Conservation (phyloP, 2,888 invertebrate genomes). For the Griposia aprilina region DNA sequence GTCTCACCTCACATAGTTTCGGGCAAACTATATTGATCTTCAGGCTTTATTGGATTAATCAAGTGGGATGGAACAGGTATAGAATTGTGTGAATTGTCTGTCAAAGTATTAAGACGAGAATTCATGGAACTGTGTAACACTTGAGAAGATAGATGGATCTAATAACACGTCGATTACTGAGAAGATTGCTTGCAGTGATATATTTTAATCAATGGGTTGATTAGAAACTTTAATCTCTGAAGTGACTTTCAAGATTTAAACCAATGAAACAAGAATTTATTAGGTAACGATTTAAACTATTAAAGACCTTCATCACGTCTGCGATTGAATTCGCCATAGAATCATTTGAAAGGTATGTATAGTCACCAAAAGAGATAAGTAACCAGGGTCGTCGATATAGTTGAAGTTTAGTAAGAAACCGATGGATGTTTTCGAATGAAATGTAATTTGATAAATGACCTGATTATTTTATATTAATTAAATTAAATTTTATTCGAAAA, state of each 20-base stretch:
- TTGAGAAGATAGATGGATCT: conserved; percentile 35
- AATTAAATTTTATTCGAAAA: too few species aligned
- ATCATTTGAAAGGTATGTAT: background rate
- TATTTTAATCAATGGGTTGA: conserved; percentile 18
- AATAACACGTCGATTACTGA: conserved; percentile 32
- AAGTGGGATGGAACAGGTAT: conserved; percentile 24
- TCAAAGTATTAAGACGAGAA: conserved; percentile 45
- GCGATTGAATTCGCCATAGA: background rate
- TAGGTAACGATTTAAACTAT: conserved; percentile 4
- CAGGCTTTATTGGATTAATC: conserved; percentile 61
- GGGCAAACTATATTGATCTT: conserved; percentile 55
- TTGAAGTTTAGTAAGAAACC: too few species aligned
- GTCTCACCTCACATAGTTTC: conserved; percentile 65
- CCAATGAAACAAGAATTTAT: background rate
- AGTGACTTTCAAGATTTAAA: conserved; percentile 2
- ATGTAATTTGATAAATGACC: too few species aligned
- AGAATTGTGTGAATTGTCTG: conserved; percentile 36
- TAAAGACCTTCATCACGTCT: background rate
- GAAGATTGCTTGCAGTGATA: conserved; percentile 16
- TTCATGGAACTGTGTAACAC: conserved; percentile 12
- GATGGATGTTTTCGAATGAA: too few species aligned
- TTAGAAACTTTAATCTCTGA: conserved; percentile 12
- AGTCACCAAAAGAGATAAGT: too few species aligned
- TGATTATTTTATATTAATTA: too few species aligned
- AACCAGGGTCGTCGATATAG: too few species aligned